Percentiles rank a stretch among this genome's conserved stretches.
These are phyloP conservation scores for Microctenopoma stevenorrisi DNA, from an alignment of 2,797 vertebrate species.

Conservation along the genomic window DNA sequence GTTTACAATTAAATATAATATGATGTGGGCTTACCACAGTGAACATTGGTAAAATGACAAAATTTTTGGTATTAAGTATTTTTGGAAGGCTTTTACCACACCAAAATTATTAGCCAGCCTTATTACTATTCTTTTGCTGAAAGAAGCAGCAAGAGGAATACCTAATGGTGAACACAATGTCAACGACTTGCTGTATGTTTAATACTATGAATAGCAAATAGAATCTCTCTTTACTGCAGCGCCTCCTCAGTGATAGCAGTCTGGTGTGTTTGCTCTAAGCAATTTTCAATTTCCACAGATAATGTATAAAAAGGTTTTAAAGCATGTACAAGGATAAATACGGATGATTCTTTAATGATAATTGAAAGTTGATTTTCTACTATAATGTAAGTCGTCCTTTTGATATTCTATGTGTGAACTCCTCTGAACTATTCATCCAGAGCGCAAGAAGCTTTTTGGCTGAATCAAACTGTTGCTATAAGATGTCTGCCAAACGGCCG, in stretches of 20 bases:
- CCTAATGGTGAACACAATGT: slow-evolving; percentile 15
- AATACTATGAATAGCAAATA: slow-evolving; percentile 20
- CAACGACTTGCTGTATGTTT: slow-evolving; percentile 2
- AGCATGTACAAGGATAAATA: slow-evolving; percentile 1
- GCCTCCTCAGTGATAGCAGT: not conserved
- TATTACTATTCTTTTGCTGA: too few species aligned
- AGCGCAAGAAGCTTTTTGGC: slow-evolving; percentile 67
- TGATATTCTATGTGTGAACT: slow-evolving; percentile 63
- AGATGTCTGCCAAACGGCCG: slow-evolving; percentile 66
- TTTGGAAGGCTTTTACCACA: too few species aligned
- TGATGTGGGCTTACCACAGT: too few species aligned
- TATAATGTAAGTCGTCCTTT: slow-evolving; percentile 39
- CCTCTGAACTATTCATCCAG: slow-evolving; percentile 71
- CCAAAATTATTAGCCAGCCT: too few species aligned
- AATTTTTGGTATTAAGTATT: too few species aligned
- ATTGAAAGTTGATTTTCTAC: slow-evolving; percentile 48
- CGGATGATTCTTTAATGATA: slow-evolving; percentile 10
- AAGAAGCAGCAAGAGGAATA: too few species aligned
- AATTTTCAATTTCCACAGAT: slow-evolving; percentile 5
- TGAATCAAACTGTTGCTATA: slow-evolving; percentile 63
- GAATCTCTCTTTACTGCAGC: slow-evolving; percentile 4
- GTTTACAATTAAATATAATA: too few species aligned
- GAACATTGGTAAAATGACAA: too few species aligned
- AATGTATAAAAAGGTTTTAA: not conserved
- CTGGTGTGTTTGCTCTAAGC: not conserved